These are phyloP conservation scores for Manduca sexta DNA, from an alignment of 1,140 invertebrate genomes.

Conservation along the genomic window DNA sequence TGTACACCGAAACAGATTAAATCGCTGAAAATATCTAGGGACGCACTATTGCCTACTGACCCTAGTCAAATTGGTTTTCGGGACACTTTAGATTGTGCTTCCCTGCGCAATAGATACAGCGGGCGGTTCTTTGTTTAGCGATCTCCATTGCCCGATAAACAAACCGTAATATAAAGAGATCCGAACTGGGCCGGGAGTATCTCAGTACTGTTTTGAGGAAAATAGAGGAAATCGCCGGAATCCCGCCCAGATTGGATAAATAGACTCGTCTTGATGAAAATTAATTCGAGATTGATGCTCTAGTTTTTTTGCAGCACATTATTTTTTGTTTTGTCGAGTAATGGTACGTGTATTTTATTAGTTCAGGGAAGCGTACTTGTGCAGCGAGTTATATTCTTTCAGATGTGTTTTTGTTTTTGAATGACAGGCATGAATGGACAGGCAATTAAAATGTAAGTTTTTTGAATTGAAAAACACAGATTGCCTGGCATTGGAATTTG, in stretches of 20 bases:
- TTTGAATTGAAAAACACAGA: no score
- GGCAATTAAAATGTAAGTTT: no score
- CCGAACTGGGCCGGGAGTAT: conserved; percentile 36
- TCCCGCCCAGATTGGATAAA: conserved; percentile 18
- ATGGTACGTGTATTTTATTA: no score
- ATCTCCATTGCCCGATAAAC: conserved; percentile 47
- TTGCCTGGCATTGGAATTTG: no score
- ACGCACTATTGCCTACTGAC: conserved; percentile 8
- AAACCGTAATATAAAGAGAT: conserved; percentile 47
- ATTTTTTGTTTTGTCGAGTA: no score
- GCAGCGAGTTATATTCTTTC: no score
- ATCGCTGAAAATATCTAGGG: neutral
- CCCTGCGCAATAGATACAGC: conserved; percentile 26
- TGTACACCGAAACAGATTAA: neutral
- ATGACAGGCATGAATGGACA: no score
- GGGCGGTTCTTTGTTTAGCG: conserved; percentile 32
- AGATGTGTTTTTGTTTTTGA: no score
- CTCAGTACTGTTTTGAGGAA: conserved; percentile 37
- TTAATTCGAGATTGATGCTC: conserved; percentile 13
- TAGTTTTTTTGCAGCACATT: neutral
- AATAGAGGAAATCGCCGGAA: conserved; percentile 39
- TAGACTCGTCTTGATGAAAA: conserved; percentile 10
- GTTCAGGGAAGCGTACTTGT: no score
- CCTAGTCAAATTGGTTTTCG: conserved; percentile 35
- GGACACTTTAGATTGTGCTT: conserved; percentile 35